Conservation (phyloP, 1,140 invertebrate genomes). For the Anagrus nilaparvatae region DNA sequence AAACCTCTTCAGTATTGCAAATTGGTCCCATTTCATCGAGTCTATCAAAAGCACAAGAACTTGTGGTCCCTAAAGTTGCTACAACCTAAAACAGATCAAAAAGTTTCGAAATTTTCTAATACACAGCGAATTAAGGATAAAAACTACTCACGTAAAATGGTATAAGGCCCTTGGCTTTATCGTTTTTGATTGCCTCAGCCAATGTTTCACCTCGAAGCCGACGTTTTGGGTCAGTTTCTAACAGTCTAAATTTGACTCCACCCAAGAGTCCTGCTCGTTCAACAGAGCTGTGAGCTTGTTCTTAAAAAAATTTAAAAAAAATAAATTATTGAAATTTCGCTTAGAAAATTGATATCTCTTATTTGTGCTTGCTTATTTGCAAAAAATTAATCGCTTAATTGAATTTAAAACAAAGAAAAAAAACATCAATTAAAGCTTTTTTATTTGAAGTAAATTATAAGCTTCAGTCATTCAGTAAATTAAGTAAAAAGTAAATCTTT, state of each 20-base stretch:
- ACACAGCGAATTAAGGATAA: neutral
- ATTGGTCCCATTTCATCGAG: conserved; percentile 80
- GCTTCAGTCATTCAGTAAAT: too few species aligned
- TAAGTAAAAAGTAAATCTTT: too few species aligned
- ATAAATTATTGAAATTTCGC: too few species aligned
- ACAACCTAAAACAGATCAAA: conserved; percentile 55
- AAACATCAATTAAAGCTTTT: too few species aligned
- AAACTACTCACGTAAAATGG: conserved; percentile 71
- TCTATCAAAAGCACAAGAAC: conserved; percentile 80
- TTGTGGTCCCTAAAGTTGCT: conserved; percentile 83
- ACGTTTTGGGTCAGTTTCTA: conserved; percentile 71
- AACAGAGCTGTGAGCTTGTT: conserved; percentile 89
- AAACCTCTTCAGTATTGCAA: conserved; percentile 64
- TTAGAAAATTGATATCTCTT: neutral
- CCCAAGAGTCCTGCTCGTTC: conserved; percentile 85
- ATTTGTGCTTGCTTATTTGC: too few species aligned
- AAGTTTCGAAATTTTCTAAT: conserved; percentile 4
- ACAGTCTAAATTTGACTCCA: conserved; percentile 70
- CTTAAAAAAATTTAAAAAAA: conserved; percentile 42
- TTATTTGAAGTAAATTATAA: too few species aligned
- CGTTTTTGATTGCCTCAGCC: conserved; percentile 71
- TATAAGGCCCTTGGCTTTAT: conserved; percentile 70
- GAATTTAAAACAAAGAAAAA: too few species aligned
- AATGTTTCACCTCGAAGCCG: conserved; percentile 72
- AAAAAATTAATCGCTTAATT: too few species aligned